These are phyloP conservation scores for Rhyacichthys aspro DNA, from an alignment of 2,797 vertebrate genomes.

Conservation along the genomic window DNA sequence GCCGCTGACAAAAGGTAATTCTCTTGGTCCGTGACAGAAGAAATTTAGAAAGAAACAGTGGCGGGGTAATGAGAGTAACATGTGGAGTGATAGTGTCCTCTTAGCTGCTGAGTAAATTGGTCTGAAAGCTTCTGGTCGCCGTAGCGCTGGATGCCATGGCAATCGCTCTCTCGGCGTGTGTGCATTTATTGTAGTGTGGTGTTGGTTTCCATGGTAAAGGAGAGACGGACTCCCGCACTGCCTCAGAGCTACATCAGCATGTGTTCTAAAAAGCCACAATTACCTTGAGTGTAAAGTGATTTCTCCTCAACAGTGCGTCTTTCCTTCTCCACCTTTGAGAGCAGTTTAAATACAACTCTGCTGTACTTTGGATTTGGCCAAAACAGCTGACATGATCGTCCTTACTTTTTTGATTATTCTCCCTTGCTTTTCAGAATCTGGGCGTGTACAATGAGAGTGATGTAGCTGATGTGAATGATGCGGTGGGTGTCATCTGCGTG, in stretches of 20 bases:
- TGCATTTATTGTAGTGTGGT: constrained; percentile 69
- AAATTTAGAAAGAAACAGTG: constrained; percentile 22
- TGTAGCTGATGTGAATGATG: constrained; percentile 50
- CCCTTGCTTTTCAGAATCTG: constrained; percentile 59
- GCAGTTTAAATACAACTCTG: constrained; percentile 11
- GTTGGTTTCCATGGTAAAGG: constrained; percentile 83
- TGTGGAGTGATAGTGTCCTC: constrained; percentile 53
- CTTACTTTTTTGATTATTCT: constrained; percentile 43
- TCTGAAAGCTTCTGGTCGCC: constrained; percentile 68
- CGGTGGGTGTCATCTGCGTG: constrained; percentile 52
- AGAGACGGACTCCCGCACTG: constrained; percentile 66
- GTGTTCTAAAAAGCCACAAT: constrained; percentile 62
- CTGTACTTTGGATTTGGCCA: constrained; percentile 19
- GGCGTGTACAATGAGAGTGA: constrained; percentile 69
- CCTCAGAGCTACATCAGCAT: constrained; percentile 72
- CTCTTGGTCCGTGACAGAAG: constrained; percentile 55
- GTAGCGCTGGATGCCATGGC: constrained; percentile 73
- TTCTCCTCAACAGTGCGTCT: constrained; percentile 43
- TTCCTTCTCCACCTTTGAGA: constrained; percentile 22
- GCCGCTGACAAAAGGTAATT: constrained; percentile 73
- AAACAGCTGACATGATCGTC: constrained; percentile 10
- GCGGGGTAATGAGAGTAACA: constrained; percentile 20
- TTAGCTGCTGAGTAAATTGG: constrained; percentile 68
- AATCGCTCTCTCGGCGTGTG: constrained; percentile 66
- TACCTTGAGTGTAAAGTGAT: constrained; percentile 59